Conservation (phyloP, 64 coral and sea anemone species). For the Montipora foliosa region DNA sequence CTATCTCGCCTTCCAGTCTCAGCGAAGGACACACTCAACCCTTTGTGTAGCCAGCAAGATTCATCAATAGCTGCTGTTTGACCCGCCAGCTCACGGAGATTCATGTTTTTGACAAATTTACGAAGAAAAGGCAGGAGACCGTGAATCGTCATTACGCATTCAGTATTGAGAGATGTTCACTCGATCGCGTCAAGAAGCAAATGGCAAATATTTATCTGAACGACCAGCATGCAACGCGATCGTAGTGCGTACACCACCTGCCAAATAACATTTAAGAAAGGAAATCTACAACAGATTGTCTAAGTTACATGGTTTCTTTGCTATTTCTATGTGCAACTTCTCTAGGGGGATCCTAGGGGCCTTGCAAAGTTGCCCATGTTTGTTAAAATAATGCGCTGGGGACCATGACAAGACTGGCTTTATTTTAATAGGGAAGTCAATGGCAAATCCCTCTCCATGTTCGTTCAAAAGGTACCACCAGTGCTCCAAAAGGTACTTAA, state of each 20-base stretch:
- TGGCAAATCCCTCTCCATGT: no score
- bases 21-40: constrained; percentile 3
- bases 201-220: not conserved
- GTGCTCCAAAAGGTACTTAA: no score
- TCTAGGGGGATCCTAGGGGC: no score
- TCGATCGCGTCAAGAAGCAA: constrained; percentile 16
- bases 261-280: no score
- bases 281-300: no score
- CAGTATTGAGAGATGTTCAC: not conserved
- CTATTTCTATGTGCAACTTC: no score
- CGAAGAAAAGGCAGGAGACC: not conserved
- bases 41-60: constrained; percentile 52
- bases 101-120: not conserved
- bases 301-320: no score
- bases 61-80: constrained; percentile 20
- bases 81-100: not conserved
- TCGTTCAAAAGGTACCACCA: no score
- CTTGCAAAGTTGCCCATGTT: no score
- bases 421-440: no score
- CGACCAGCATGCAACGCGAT: constrained; percentile 1
- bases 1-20: not conserved
- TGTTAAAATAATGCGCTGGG: no score
- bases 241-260: constrained; percentile 31
- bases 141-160: constrained; percentile 25
- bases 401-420: no score